Conservation (phyloP, 2,888 invertebrate genomes). For the Eristalis tenax region DNA sequence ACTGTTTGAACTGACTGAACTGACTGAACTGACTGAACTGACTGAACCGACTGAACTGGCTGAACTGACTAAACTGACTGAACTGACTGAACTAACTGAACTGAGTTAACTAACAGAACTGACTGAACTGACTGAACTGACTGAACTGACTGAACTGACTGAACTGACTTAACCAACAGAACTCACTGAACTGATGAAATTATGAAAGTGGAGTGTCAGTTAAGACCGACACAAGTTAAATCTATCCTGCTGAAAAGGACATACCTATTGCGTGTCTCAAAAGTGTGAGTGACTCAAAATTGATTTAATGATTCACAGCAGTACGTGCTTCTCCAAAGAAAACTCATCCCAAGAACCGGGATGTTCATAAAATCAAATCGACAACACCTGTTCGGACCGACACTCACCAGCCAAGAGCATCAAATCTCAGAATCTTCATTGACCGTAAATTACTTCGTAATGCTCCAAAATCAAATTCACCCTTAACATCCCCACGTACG, state of each 20-base stretch:
- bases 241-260: no score
- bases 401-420: background rate
- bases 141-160: background rate
- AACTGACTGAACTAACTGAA: background rate
- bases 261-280: background rate
- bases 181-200: background rate
- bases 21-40: background rate
- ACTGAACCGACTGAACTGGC: background rate
- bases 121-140: background rate
- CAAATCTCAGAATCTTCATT: conserved; percentile 37
- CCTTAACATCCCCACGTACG: conserved; percentile 8
- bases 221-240: no score
- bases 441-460: conserved; percentile 28
- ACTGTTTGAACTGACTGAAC: background rate
- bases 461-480: conserved; percentile 27
- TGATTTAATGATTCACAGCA: background rate
- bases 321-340: background rate
- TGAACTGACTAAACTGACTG: background rate
- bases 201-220: background rate
- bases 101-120: background rate
- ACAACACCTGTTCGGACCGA: background rate
- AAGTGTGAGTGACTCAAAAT: background rate
- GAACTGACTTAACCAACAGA: background rate
- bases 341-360: background rate
- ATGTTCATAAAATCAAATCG: conserved; percentile 22